Evolutionary conservation across 2,888 invertebrate genomes (phyloP).

Genomic region (Melanostoma scalare): DNA sequence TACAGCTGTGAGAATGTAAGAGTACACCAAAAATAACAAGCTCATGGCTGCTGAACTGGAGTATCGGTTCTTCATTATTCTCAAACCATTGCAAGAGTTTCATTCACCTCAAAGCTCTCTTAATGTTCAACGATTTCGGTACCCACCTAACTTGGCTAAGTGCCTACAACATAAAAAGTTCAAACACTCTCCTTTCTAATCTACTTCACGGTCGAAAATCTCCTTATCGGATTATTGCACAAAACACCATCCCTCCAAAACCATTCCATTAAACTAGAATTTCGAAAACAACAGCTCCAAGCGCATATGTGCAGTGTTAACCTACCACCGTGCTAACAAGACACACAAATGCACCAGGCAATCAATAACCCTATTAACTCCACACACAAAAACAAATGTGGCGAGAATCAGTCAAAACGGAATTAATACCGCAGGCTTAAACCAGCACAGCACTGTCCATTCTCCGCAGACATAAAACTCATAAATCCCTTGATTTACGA

Average conservation of each 20-base stretch:
- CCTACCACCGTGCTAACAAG: slow-evolving; percentile 70
- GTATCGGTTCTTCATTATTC: no score
- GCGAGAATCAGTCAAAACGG: slow-evolving; percentile 70
- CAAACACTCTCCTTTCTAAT: slow-evolving; percentile 64
- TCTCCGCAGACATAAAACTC: slow-evolving; percentile 65
- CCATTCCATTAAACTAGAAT: slow-evolving; percentile 54
- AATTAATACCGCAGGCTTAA: slow-evolving; percentile 72
- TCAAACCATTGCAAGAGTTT: no score
- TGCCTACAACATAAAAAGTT: background rate
- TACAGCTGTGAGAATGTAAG: no score
- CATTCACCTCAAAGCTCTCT: no score
- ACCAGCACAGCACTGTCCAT: slow-evolving; percentile 57
- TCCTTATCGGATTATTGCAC: slow-evolving; percentile 62
- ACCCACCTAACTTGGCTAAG: no score
- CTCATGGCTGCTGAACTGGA: no score
- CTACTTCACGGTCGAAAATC: slow-evolving; percentile 59
- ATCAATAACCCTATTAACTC: slow-evolving; percentile 71
- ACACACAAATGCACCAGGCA: slow-evolving; percentile 66
- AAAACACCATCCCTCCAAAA: slow-evolving; percentile 17
- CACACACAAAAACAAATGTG: slow-evolving; percentile 37
- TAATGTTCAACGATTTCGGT: no score
- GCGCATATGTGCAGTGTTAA: slow-evolving; percentile 31
- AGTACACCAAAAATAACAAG: no score
- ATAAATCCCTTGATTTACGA: slow-evolving; percentile 73
- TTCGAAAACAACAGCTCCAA: slow-evolving; percentile 26